Percentiles rank a stretch among this genome's conserved stretches.
Evolutionary conservation across 2,797 vertebrate genomes (phyloP).

Genomic region (Varecia variegata): DNA sequence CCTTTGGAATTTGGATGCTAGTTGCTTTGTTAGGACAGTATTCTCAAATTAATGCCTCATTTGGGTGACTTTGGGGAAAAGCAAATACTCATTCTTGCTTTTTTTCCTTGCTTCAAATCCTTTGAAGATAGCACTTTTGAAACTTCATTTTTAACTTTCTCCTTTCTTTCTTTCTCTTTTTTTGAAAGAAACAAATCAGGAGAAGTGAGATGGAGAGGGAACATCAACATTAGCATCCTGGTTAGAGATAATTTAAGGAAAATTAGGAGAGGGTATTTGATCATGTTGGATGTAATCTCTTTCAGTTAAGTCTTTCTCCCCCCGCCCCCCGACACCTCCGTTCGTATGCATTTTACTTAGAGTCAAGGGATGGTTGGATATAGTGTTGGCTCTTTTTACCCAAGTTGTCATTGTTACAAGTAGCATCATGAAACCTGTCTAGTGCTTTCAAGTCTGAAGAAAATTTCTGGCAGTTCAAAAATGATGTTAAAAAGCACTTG

Average conservation of each 20-base stretch:
- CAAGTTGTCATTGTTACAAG: conserved; percentile 11
- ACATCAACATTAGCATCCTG: neutral
- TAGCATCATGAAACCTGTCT: neutral
- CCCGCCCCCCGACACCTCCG: neutral
- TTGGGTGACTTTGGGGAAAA: neutral
- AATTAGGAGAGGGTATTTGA: neutral
- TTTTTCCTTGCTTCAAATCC: neutral
- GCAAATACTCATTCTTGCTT: neutral
- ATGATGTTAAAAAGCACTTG: neutral
- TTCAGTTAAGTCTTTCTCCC: neutral
- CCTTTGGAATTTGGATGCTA: conserved; percentile 1
- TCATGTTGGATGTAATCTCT: neutral
- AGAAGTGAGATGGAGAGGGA: neutral
- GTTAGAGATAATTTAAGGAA: conserved; percentile 23
- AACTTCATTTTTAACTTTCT: neutral
- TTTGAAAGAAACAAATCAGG: neutral
- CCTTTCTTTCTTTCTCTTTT: neutral
- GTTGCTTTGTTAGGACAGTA: neutral
- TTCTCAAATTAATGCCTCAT: neutral
- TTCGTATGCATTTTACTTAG: neutral
- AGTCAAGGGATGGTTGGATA: neutral
- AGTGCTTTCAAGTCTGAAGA: neutral
- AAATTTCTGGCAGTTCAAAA: conserved; percentile 4
- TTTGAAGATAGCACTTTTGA: neutral
- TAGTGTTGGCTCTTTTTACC: neutral